Percentiles rank a stretch among this genome's conserved stretches.
phyloP scores from a whole-genome alignment of 2,888 invertebrate species.

The Eudasyphora cyanicolor region DNA sequence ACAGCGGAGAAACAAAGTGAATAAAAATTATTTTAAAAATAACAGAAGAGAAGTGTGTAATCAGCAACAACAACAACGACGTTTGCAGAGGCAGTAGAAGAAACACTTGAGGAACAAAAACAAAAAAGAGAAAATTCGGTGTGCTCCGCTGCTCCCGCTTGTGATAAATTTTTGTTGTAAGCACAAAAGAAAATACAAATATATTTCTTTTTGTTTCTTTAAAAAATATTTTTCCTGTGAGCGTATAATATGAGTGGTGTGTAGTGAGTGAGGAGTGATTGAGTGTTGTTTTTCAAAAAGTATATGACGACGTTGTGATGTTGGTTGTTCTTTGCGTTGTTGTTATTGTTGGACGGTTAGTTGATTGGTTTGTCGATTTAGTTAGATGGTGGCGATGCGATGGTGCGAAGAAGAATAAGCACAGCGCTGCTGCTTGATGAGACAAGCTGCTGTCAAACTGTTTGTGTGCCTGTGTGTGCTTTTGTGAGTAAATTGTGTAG shows the following conservation, averaged over 20 bases:
- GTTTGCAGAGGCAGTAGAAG: constrained; percentile 43
- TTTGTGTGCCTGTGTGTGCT: neutral
- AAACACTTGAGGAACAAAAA: constrained; percentile 62
- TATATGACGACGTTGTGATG: constrained; percentile 54
- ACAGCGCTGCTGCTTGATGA: neutral
- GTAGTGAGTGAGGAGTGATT: constrained; percentile 29
- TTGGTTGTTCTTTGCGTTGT: constrained; percentile 38
- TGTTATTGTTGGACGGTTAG: constrained; percentile 31
- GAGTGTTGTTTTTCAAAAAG: constrained; percentile 47
- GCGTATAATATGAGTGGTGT: too few species aligned
- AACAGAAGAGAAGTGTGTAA: constrained; percentile 56
- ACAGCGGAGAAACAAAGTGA: constrained; percentile 49
- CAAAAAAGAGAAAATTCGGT: constrained; percentile 52
- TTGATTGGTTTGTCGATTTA: constrained; percentile 24
- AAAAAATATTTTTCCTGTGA: constrained; percentile 38
- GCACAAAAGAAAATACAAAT: constrained; percentile 63
- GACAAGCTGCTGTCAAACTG: too few species aligned
- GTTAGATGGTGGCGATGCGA: constrained; percentile 25
- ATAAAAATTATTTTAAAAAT: constrained; percentile 50
- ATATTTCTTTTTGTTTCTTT: constrained; percentile 38
- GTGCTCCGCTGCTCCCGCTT: constrained; percentile 62
- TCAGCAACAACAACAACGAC: constrained; percentile 50
- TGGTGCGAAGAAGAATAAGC: constrained; percentile 37
- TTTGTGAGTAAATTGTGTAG: neutral
- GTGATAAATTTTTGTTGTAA: constrained; percentile 69